Percentiles rank a stretch among this genome's conserved stretches.
Conservation (phyloP, 2,888 invertebrate species). For the Lasioglossum zephyrum region DNA sequence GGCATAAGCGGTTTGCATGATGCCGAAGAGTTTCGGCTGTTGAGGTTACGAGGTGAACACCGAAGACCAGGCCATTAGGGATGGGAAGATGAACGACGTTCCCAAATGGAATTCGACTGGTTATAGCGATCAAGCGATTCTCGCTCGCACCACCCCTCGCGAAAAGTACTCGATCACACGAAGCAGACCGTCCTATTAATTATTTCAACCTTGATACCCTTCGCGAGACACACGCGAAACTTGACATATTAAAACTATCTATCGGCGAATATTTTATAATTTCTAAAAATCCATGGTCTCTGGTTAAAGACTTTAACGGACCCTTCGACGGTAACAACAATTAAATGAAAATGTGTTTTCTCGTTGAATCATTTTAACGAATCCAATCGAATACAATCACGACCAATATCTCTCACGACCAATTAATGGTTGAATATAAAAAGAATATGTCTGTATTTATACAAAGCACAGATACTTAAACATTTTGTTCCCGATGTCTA, state of each 20-base stretch:
- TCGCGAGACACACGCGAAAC: background rate
- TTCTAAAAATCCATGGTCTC: background rate
- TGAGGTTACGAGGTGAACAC: slow-evolving; percentile 56
- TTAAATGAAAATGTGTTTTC: no score
- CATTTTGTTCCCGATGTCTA: background rate
- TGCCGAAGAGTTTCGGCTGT: slow-evolving; percentile 60
- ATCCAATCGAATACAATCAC: no score
- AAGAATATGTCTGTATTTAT: background rate
- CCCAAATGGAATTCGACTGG: background rate
- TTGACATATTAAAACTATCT: background rate
- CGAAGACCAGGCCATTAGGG: slow-evolving; percentile 50
- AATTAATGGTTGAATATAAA: background rate
- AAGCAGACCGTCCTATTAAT: background rate
- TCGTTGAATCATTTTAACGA: no score
- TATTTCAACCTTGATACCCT: background rate
- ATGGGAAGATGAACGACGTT: slow-evolving; percentile 51
- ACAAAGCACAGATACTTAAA: background rate
- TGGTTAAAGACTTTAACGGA: no score
- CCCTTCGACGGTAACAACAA: no score
- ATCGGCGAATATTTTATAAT: background rate
- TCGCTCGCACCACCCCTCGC: background rate
- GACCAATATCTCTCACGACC: background rate
- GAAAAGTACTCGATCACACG: slow-evolving; percentile 2
- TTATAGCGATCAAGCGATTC: background rate
- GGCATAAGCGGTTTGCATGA: slow-evolving; percentile 61